A percentile compares a stretch with the other conserved stretches of the same genome.
These are phyloP conservation scores for Chinchilla lanigera DNA, from an alignment of 2,113 vertebrate species.

Conservation along the genomic window DNA sequence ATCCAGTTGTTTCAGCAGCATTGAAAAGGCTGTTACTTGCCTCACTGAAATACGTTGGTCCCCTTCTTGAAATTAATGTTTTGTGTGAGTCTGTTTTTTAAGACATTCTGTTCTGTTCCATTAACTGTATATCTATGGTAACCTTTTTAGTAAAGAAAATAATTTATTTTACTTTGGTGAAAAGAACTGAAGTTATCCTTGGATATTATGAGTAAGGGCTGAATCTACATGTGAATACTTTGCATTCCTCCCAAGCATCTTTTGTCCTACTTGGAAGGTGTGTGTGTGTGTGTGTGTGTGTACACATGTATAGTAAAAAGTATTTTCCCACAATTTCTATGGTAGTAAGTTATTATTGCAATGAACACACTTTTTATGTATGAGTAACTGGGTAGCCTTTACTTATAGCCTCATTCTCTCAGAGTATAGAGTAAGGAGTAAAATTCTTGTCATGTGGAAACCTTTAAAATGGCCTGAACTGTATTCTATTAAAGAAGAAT, in stretches of 20 bases:
- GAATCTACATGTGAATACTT: conserved; percentile 27
- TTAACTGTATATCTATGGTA: conserved; percentile 6
- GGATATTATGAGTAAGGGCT: not conserved
- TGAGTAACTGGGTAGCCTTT: conserved; percentile 26
- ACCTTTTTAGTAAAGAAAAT: conserved; percentile 43
- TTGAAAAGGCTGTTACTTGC: not conserved
- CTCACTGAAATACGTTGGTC: not conserved
- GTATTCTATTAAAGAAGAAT: conserved; percentile 47
- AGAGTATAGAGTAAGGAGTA: conserved; percentile 40
- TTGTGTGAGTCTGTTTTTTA: conserved; percentile 13
- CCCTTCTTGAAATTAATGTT: conserved; percentile 28
- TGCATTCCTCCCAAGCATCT: conserved; percentile 30
- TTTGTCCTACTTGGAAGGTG: conserved; percentile 12
- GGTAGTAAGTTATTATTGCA: not conserved
- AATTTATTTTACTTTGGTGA: conserved; percentile 50
- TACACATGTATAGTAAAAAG: not conserved
- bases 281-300: not conserved
- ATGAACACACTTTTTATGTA: not conserved
- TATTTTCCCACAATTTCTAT: conserved; percentile 44
- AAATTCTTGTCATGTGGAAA: conserved; percentile 48
- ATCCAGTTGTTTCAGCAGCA: not conserved
- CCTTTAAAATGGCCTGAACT: conserved; percentile 58
- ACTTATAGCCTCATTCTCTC: conserved; percentile 59
- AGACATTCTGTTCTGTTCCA: conserved; percentile 21
- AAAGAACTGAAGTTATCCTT: conserved; percentile 50